phyloP scores from a whole-genome alignment of 2,113 vertebrate species.

The Nothoprocta pentlandii region DNA sequence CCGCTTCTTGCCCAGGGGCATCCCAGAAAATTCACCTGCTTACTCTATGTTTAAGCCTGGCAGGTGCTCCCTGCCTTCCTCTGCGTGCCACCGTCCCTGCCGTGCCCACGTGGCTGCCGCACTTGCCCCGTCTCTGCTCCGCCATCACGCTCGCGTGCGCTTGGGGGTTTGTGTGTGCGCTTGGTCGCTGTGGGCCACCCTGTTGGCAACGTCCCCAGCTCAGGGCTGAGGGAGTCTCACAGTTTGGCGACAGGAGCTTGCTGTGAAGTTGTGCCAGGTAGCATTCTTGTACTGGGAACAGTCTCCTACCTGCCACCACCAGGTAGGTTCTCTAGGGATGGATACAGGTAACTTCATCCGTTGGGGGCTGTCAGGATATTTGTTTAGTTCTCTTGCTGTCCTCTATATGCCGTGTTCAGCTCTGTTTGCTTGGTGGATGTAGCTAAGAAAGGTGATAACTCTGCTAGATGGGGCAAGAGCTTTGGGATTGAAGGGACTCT shows the following conservation, averaged over 20 bases:
- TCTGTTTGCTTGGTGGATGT: accelerated
- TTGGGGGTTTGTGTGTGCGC: neutral
- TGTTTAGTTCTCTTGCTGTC: neutral
- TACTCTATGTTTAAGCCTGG: neutral
- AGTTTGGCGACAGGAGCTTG: neutral
- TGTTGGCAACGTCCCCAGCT: neutral
- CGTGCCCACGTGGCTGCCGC: too few species aligned
- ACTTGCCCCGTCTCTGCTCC: neutral
- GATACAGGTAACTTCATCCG: accelerated
- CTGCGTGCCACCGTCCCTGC: neutral
- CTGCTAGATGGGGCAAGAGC: neutral
- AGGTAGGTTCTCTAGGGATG: neutral
- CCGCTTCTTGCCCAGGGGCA: neutral
- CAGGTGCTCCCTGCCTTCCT: neutral
- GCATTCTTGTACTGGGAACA: neutral
- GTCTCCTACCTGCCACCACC: neutral
- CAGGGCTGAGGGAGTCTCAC: neutral
- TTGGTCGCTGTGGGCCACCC: neutral
- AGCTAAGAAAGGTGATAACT: neutral
- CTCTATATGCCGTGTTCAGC: neutral
- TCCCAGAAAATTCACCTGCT: neutral
- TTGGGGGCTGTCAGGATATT: neutral
- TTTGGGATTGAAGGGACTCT: neutral
- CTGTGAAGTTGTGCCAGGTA: neutral
- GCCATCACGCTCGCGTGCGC: neutral